Conservation (phyloP, 2,888 invertebrate genomes). For the Ecdyonurus torrentis region DNA sequence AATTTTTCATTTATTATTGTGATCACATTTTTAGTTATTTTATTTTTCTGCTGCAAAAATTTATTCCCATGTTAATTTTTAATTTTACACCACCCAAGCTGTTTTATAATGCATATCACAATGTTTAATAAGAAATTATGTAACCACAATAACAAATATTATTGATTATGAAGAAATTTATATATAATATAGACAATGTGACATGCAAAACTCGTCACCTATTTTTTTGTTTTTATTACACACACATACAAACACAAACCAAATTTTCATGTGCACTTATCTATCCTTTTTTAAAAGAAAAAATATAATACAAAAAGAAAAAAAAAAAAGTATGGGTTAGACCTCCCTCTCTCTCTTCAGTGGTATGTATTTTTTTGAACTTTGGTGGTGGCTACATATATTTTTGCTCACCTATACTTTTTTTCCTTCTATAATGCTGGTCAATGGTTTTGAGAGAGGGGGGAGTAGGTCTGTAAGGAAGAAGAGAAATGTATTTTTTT, state of each 20-base stretch:
- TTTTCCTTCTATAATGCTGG: not conserved
- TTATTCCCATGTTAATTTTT: not conserved
- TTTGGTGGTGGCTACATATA: not conserved
- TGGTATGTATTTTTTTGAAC: not conserved
- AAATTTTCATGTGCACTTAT: slow-evolving; percentile 4
- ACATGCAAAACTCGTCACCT: not conserved
- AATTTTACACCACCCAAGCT: not conserved
- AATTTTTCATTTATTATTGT: not conserved
- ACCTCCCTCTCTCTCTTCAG: not conserved
- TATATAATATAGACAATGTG: not conserved
- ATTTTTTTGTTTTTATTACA: not conserved
- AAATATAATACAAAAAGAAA: too few species aligned
- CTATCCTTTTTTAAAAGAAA: not conserved
- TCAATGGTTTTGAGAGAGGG: not conserved
- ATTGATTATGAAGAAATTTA: not conserved
- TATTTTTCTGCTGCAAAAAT: not conserved
- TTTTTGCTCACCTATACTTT: not conserved
- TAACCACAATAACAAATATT: too few species aligned
- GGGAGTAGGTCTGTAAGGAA: not conserved
- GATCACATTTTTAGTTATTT: not conserved
- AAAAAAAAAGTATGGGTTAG: not conserved
- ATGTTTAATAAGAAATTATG: not conserved
- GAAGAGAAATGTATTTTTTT: not conserved
- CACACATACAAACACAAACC: not conserved
- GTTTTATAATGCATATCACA: not conserved